Conservation (phyloP, 2,888 invertebrate species). For the Cryptosula pallasiana region DNA sequence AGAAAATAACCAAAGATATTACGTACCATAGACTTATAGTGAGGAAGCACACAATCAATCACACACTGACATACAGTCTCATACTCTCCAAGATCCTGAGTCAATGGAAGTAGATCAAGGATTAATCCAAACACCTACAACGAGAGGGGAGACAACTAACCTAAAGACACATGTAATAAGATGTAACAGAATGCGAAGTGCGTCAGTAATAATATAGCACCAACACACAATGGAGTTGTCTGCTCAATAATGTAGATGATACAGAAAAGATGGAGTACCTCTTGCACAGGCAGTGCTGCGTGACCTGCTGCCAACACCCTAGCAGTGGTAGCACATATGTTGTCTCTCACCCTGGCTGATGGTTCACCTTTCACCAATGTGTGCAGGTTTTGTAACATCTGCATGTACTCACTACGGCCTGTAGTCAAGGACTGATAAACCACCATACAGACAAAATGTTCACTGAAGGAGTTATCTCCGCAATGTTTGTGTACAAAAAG, state of each 20-base stretch:
- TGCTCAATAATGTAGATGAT: too few relatives aligned
- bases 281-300: slow-evolving; percentile 64
- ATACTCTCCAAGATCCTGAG: slow-evolving; percentile 71
- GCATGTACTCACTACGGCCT: slow-evolving; percentile 60
- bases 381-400: slow-evolving; percentile 66
- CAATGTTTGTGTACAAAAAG: too few relatives aligned
- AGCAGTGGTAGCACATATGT: slow-evolving; percentile 72
- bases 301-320: slow-evolving; percentile 67
- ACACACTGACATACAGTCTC: slow-evolving; percentile 64
- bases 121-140: slow-evolving; percentile 69
- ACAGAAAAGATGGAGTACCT: too few relatives aligned
- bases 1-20: too few relatives aligned
- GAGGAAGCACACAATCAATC: slow-evolving; percentile 61
- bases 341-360: slow-evolving; percentile 67
- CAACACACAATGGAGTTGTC: too few relatives aligned
- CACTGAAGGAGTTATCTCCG: too few relatives aligned
- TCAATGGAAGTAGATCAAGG: slow-evolving; percentile 66
- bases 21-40: slow-evolving; percentile 59
- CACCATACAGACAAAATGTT: too few relatives aligned
- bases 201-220: too few relatives aligned
- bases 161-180: too few relatives aligned
- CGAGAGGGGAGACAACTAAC: too few relatives aligned
- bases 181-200: too few relatives aligned
- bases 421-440: too few relatives aligned
- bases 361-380: slow-evolving; percentile 62